Percentiles rank a stretch among this genome's conserved stretches.
Conservation (phyloP, 1,140 invertebrate genomes). For the Ganaspis sp. region DNA sequence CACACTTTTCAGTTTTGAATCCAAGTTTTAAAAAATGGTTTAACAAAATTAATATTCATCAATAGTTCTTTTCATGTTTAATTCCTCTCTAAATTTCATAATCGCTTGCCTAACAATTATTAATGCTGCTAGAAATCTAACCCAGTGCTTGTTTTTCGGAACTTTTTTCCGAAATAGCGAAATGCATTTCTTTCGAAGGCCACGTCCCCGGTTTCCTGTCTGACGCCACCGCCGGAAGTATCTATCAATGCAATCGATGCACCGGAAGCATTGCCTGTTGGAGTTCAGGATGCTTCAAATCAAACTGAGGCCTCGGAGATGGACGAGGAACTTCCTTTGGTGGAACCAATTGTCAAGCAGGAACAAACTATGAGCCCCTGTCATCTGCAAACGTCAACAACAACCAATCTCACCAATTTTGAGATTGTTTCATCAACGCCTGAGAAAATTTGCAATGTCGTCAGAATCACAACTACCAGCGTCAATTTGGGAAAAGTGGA, state of each 20-base stretch:
- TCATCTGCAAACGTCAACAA: slow-evolving; percentile 56
- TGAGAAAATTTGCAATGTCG: slow-evolving; percentile 65
- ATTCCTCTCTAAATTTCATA: background rate
- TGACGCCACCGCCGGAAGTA: slow-evolving; percentile 80
- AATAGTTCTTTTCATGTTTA: no score
- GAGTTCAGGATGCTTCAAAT: slow-evolving; percentile 87
- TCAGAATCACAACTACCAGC: slow-evolving; percentile 63
- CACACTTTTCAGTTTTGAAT: no score
- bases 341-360: slow-evolving; percentile 65
- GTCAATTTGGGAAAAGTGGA: slow-evolving; percentile 66
- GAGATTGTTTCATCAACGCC: slow-evolving; percentile 65
- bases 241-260: slow-evolving; percentile 68
- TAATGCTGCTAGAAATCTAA: slow-evolving; percentile 39
- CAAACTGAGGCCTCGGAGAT: slow-evolving; percentile 82
- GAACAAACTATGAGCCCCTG: slow-evolving; percentile 66
- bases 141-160: slow-evolving; percentile 41
- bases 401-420: slow-evolving; percentile 56
- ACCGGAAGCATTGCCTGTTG: slow-evolving; percentile 59
- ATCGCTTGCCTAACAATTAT: slow-evolving; percentile 31
- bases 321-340: slow-evolving; percentile 63
- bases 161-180: slow-evolving; percentile 61
- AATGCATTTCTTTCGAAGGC: slow-evolving; percentile 76
- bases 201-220: slow-evolving; percentile 77
- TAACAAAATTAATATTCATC: no score
- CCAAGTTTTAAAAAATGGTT: no score